Conservation (phyloP, 2,888 invertebrate genomes). For the Hypena proboscidalis region DNA sequence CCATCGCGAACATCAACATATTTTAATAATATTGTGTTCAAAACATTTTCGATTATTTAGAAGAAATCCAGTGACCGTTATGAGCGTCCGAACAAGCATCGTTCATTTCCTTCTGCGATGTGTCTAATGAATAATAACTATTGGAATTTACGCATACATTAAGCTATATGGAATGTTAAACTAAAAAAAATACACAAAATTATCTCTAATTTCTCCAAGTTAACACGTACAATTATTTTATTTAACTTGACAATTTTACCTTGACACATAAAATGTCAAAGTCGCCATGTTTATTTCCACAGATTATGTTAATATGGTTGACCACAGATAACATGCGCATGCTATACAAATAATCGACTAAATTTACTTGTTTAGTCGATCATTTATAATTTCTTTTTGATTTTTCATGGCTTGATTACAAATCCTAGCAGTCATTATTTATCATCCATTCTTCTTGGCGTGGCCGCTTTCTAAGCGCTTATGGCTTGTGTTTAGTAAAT, state of each 20-base stretch:
- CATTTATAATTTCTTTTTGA: too few species aligned
- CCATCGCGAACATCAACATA: slow-evolving; percentile 46
- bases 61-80: slow-evolving; percentile 53
- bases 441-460: too few species aligned
- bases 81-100: slow-evolving; percentile 75
- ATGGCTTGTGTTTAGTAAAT: too few species aligned
- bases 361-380: too few species aligned
- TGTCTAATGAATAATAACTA: slow-evolving; percentile 2
- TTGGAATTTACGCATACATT: slow-evolving; percentile 8
- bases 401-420: too few species aligned
- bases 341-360: slow-evolving; percentile 5
- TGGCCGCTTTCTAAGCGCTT: too few species aligned
- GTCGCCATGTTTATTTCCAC: slow-evolving; percentile 46
- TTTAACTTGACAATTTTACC: slow-evolving; percentile 58
- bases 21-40: slow-evolving; percentile 26
- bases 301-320: slow-evolving; percentile 5
- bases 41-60: slow-evolving; percentile 40
- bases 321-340: background rate
- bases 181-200: slow-evolving; percentile 9
- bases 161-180: slow-evolving; percentile 22
- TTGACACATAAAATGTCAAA: slow-evolving; percentile 65
- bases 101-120: slow-evolving; percentile 27
- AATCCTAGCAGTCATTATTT: too few species aligned
- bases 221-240: slow-evolving; percentile 23
- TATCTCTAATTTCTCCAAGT: slow-evolving; percentile 11